A percentile compares a stretch with the other conserved stretches of the same genome.
These are phyloP conservation scores for Podarcis raffonei DNA, from an alignment of 2,113 vertebrate species.

Conservation along the genomic window DNA sequence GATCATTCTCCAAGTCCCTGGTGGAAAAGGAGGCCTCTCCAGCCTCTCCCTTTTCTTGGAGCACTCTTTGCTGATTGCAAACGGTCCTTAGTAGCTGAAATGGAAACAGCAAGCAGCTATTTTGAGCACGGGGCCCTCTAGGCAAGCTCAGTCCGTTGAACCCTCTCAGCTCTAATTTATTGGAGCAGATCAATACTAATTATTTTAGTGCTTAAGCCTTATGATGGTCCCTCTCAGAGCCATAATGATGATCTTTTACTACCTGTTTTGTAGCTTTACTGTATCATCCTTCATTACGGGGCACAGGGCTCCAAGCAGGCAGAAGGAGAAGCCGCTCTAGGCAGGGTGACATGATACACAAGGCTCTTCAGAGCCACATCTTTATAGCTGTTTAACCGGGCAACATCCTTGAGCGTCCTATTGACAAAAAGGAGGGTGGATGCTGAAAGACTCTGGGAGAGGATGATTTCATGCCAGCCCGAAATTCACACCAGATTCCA, in stretches of 20 bases:
- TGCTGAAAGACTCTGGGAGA: neutral
- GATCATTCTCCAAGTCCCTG: neutral
- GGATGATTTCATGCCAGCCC: neutral
- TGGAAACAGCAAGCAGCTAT: constrained; percentile 58
- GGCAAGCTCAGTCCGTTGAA: constrained; percentile 65
- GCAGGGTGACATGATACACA: neutral
- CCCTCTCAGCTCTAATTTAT: constrained; percentile 59
- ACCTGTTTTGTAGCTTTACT: constrained; percentile 42
- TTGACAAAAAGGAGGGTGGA: neutral
- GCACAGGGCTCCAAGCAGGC: neutral
- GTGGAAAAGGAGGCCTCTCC: constrained; percentile 17
- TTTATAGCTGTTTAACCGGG: neutral
- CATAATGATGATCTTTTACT: constrained; percentile 55
- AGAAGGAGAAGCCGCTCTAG: constrained; percentile 3
- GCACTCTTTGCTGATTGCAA: neutral
- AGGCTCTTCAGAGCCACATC: neutral
- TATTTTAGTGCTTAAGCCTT: constrained; percentile 66
- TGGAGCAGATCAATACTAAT: constrained; percentile 73
- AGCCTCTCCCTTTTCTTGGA: constrained; percentile 38
- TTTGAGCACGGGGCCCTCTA: constrained; percentile 61
- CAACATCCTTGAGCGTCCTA: fast-evolving
- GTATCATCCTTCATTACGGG: fast-evolving
- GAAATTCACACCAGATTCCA: neutral
- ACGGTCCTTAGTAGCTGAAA: constrained; percentile 43
- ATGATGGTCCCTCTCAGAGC: constrained; percentile 41